These are phyloP conservation scores for Portunus trituberculatus DNA, from an alignment of 1,140 invertebrate species.

Conservation along the genomic window DNA sequence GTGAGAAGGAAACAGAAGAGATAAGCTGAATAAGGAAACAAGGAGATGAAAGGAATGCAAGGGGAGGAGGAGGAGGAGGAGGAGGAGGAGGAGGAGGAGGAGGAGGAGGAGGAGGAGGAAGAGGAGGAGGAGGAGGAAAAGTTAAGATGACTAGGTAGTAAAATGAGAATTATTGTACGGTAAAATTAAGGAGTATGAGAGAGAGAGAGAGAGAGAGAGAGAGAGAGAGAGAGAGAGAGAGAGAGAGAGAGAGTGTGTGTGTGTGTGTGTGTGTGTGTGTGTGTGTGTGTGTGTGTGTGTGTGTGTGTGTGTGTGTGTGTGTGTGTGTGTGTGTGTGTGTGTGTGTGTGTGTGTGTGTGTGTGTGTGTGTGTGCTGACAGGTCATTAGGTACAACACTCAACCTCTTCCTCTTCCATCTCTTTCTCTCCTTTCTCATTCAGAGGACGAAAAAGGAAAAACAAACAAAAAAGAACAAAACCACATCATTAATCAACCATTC, in stretches of 20 bases:
- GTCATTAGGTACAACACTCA: conserved; percentile 7
- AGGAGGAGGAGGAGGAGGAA: not conserved
- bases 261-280: not conserved
- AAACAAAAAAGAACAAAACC: too few relatives aligned
- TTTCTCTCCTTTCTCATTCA: not conserved
- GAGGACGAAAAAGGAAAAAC: too few relatives aligned
- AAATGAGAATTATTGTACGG: too few relatives aligned
- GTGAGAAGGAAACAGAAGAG: not conserved
- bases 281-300: not conserved
- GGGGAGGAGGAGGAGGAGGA: not conserved
- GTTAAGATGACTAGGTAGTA: not conserved
- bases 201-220: conserved; percentile 20
- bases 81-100: not conserved
- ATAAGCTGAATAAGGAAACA: not conserved
- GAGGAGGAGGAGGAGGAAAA: not conserved
- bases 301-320: not conserved
- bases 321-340: not conserved
- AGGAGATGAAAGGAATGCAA: not conserved
- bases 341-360: not conserved
- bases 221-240: not conserved
- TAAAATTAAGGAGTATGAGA: not conserved
- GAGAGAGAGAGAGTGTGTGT: not conserved
- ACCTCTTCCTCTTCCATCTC: not conserved
- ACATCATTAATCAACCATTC: too few relatives aligned
- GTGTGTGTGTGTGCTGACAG: not conserved